Evolutionary conservation across 2,888 invertebrate genomes (phyloP).

Genomic region (Cynaeus angustus): DNA sequence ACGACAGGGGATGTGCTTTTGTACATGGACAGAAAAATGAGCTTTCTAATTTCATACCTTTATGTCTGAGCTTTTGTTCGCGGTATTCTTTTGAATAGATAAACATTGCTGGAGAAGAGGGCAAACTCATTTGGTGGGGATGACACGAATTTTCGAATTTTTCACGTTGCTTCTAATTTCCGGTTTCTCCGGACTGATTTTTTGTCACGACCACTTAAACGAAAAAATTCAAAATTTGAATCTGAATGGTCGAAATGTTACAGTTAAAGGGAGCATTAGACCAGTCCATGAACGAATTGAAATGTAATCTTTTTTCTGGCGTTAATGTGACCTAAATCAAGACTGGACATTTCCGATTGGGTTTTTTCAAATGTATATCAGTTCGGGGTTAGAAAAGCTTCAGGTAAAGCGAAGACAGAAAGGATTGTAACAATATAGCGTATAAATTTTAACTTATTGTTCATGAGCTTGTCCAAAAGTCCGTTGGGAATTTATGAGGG

Average conservation of each 20-base stretch:
- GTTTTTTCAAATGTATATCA: conserved; percentile 46
- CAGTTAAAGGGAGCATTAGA: conserved; percentile 36
- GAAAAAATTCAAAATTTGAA: conserved; percentile 23
- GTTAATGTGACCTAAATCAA: conserved; percentile 68
- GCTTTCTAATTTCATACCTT: conserved; percentile 47
- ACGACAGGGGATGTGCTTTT: conserved; percentile 50
- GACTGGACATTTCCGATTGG: conserved; percentile 68
- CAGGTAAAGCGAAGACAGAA: conserved; percentile 57
- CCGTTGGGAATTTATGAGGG: conserved; percentile 57
- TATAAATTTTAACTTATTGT: conserved; percentile 65
- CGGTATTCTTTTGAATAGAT: conserved; percentile 22
- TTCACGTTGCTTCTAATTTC: conserved; percentile 9
- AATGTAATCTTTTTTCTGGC: conserved; percentile 63
- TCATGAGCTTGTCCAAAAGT: conserved; percentile 54
- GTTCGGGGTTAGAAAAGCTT: conserved; percentile 6
- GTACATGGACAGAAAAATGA: conserved; percentile 43
- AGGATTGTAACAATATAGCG: conserved; percentile 66
- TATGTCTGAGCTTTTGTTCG: conserved; percentile 35
- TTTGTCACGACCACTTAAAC: not conserved
- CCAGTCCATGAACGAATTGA: conserved; percentile 43
- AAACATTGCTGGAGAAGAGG: conserved; percentile 13
- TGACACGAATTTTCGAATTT: conserved; percentile 2
- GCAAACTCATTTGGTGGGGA: conserved; percentile 7
- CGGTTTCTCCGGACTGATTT: conserved; percentile 14
- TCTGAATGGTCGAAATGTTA: conserved; percentile 21